These are phyloP conservation scores for Pachyrhynchus sulphureomaculatus DNA, from an alignment of 1,140 invertebrate species.

Conservation along the genomic window DNA sequence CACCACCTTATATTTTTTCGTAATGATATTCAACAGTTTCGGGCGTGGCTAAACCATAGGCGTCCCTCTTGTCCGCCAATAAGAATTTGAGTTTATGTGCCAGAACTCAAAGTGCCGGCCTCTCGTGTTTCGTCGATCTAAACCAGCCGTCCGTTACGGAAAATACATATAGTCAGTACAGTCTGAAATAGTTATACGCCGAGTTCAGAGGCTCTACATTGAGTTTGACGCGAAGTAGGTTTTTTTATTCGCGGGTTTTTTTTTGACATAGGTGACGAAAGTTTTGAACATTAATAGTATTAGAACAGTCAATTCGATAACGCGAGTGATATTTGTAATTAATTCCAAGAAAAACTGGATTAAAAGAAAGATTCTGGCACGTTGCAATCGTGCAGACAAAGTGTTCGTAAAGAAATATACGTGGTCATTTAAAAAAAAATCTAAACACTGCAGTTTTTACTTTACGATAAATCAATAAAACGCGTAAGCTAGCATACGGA, in stretches of 20 bases:
- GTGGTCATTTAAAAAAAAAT: too few relatives aligned
- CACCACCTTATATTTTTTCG: slow-evolving; percentile 42
- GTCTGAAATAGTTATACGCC: slow-evolving; percentile 15
- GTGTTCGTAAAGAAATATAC: neutral
- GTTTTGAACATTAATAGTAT: neutral
- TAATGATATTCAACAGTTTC: slow-evolving; percentile 47
- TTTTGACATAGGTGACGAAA: neutral
- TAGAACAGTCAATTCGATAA: neutral
- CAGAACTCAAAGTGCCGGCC: neutral
- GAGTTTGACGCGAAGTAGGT: neutral
- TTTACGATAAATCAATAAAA: too few relatives aligned
- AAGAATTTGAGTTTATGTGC: neutral
- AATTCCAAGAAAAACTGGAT: neutral
- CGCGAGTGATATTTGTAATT: slow-evolving; percentile 18
- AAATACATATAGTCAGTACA: slow-evolving; percentile 4
- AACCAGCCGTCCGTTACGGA: slow-evolving; percentile 14
- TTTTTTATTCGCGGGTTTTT: neutral
- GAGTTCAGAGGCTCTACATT: slow-evolving; percentile 6
- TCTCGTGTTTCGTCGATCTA: neutral
- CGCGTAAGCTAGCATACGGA: neutral
- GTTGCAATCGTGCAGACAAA: neutral
- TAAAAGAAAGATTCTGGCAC: slow-evolving; percentile 8
- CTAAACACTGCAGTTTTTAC: too few relatives aligned
- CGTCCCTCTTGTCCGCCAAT: slow-evolving; percentile 28
- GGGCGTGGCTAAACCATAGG: slow-evolving; percentile 30